phyloP scores from a whole-genome alignment of 2,113 vertebrate species.

The Polyodon spathula region DNA sequence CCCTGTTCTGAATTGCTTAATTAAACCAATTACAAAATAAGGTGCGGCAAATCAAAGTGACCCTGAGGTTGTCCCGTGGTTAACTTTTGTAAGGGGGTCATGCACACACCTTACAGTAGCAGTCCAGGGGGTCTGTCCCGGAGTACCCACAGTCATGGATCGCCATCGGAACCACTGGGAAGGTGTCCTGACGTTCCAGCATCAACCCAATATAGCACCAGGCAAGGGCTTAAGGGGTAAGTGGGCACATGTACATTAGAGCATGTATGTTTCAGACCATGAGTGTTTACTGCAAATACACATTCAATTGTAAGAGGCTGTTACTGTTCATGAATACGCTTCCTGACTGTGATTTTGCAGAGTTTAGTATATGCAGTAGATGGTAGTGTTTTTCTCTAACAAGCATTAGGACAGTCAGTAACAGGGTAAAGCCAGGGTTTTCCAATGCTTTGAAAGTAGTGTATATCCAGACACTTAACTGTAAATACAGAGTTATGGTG shows the following conservation, averaged over 20 bases:
- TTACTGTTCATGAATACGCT: too few relatives aligned
- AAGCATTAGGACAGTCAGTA: too few relatives aligned
- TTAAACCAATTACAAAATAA: neutral
- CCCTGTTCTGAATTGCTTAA: too few relatives aligned
- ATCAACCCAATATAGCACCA: slow-evolving; percentile 74
- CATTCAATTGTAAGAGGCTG: too few relatives aligned
- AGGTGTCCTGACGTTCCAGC: slow-evolving; percentile 63
- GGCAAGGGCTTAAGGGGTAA: slow-evolving; percentile 46
- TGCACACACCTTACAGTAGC: slow-evolving; percentile 58
- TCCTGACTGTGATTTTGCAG: too few relatives aligned
- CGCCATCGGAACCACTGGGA: slow-evolving; percentile 57
- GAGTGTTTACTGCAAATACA: neutral
- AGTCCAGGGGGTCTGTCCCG: slow-evolving; percentile 54
- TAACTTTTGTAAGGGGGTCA: too few relatives aligned
- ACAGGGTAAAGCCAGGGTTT: too few relatives aligned
- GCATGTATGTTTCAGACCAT: too few relatives aligned
- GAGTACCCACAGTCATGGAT: slow-evolving; percentile 72
- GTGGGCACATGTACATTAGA: neutral
- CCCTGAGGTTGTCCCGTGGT: neutral
- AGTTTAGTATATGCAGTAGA: too few relatives aligned
- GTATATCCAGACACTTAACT: too few relatives aligned
- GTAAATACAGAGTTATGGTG: neutral
- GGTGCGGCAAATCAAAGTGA: neutral
- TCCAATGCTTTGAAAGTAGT: too few relatives aligned
- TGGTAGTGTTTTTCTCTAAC: too few relatives aligned